Evolutionary conservation across 1,140 invertebrate genomes (phyloP), one percentile per base, ranked within the genome.

Genomic region (Trichonephila inaurata): DNA sequence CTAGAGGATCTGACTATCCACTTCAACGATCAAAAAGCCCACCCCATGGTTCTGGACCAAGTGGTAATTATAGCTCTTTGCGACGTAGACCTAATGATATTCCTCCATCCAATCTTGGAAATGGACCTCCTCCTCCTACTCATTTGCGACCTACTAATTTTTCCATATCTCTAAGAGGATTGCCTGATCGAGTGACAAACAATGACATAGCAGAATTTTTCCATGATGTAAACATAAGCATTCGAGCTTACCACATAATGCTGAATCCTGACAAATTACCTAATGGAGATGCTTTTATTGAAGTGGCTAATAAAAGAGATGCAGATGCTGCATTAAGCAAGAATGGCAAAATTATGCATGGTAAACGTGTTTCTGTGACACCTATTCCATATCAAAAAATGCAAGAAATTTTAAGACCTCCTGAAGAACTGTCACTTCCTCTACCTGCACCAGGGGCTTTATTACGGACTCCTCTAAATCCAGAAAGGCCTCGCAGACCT

Each of bases 211-310:
- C 97, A 0, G 97, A 98, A 82, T 98, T 98, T 94, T 97, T 98
- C 94, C 97, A 97, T 0, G 97, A 98, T 81, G 97, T 97, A 28
- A 97, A 97, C 18, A 96, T 98, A 3, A 97, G 97, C 0, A 98
- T 98, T 0, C 96, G 96, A 51, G 97, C 97, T 93, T 98, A 98
- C 93, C 97, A 98, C 95, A 97, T 98, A 92, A 96, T 98, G 95
- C 96, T 97, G 19, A 97, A 97, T 94, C 95, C 97, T 12, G 96
- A 96, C 77, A 97, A 97, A 4, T 96, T 97, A 94, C 97, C 97
- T 0, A 97, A 97, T 0, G 98, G 98, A 0, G 97, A 98, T 94
- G 98, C 98, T 64, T 98, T 98, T 95, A 98, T 98, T 94, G 98
- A 99, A 95, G 99, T 99, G 95, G 96, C 96, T 16, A 97, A 96